Evolutionary conservation across 2,113 vertebrate species (phyloP).

Genomic region (Cairina moschata): DNA sequence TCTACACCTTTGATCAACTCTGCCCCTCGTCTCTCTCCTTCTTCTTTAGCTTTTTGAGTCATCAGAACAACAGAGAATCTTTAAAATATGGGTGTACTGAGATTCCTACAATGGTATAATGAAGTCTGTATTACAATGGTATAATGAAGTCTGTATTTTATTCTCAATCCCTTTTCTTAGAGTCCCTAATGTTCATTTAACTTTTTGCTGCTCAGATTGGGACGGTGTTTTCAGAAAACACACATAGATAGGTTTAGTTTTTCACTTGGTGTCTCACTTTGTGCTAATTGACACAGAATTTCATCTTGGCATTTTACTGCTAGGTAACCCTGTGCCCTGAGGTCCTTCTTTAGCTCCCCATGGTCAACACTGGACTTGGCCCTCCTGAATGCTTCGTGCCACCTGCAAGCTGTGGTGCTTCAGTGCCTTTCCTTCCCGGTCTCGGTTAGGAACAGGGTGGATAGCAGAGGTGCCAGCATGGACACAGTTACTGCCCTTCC

Average conservation of each 20-base stretch:
- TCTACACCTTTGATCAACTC: neutral
- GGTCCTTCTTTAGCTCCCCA: neutral
- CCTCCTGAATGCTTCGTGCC: neutral
- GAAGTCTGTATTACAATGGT: neutral
- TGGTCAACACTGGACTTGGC: accelerated
- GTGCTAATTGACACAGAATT: neutral
- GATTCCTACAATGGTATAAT: neutral
- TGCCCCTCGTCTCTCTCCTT: neutral
- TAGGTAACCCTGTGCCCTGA: neutral
- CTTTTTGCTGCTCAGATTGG: neutral
- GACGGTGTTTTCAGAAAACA: neutral
- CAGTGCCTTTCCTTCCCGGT: neutral
- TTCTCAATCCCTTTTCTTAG: neutral
- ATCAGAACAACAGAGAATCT: neutral
- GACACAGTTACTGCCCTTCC: neutral
- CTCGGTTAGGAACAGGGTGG: neutral
- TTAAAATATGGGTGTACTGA: neutral
- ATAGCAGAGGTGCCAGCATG: neutral
- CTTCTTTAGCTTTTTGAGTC: neutral
- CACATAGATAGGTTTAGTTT: neutral
- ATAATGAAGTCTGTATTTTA: neutral
- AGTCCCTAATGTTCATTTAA: neutral
- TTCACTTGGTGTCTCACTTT: neutral
- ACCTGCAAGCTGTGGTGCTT: neutral
- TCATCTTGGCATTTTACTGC: neutral